Evolutionary conservation across 1,140 invertebrate genomes (phyloP).

Genomic region (Apis mellifera): DNA sequence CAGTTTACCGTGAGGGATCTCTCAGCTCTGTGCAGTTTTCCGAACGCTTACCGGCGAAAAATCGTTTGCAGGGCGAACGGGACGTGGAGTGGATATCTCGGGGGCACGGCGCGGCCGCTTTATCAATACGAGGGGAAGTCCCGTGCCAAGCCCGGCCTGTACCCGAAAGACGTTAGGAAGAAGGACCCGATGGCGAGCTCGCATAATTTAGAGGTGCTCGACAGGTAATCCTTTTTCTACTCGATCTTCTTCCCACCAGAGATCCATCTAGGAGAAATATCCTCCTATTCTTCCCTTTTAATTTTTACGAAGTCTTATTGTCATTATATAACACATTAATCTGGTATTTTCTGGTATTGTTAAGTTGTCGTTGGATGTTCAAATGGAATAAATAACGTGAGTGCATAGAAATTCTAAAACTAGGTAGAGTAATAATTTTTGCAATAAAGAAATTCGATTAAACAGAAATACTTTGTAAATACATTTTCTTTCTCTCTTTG

Average conservation of each 20-base stretch:
- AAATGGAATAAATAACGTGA: too few relatives aligned
- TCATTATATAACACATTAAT: too few relatives aligned
- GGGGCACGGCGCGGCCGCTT: slow-evolving; percentile 61
- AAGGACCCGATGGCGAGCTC: slow-evolving; percentile 59
- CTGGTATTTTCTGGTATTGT: too few relatives aligned
- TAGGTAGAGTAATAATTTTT: too few relatives aligned
- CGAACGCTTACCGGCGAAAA: slow-evolving; percentile 39
- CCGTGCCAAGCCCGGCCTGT: slow-evolving; percentile 66
- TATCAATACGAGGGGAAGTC: slow-evolving; percentile 62
- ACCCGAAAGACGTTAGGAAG: slow-evolving; percentile 69
- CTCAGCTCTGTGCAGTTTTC: slow-evolving; percentile 7
- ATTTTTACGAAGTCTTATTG: too few relatives aligned
- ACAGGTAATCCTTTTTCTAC: slow-evolving; percentile 23
- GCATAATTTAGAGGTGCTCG: slow-evolving; percentile 59
- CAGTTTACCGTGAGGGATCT: slow-evolving; percentile 43
- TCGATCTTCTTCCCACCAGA: neutral
- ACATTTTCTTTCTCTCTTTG: too few relatives aligned
- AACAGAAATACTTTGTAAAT: too few relatives aligned
- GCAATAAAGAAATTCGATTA: too few relatives aligned
- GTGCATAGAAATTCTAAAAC: too few relatives aligned
- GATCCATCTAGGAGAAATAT: neutral
- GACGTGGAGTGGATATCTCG: slow-evolving; percentile 74
- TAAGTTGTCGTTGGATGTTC: too few relatives aligned
- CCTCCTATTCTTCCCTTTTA: too few relatives aligned
- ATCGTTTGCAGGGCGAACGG: slow-evolving; percentile 64